Conservation (phyloP, 1,140 invertebrate species). For the Lasaia peninsularis region DNA sequence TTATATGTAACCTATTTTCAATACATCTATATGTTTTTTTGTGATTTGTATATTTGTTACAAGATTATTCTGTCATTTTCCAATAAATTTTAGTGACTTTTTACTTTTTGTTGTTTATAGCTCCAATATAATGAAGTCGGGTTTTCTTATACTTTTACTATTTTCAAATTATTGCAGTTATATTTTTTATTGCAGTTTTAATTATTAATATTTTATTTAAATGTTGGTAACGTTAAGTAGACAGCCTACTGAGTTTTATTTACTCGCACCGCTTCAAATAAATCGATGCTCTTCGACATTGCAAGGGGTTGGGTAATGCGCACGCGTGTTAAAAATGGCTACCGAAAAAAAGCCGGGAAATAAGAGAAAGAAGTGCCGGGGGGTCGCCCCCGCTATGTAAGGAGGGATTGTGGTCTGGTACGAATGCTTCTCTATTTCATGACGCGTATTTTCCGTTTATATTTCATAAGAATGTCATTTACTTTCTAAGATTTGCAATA, state of each 20-base stretch:
- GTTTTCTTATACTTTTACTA: too few species aligned
- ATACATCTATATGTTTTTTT: too few species aligned
- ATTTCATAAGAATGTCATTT: slow-evolving; percentile 3
- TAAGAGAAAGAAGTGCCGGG: slow-evolving; percentile 63
- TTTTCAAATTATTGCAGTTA: too few species aligned
- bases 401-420: slow-evolving; percentile 40
- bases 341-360: slow-evolving; percentile 63
- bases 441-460: not conserved
- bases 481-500: not conserved
- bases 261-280: slow-evolving; percentile 42
- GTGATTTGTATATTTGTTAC: too few species aligned
- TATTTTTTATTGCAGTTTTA: too few species aligned
- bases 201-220: not conserved
- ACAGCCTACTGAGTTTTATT: slow-evolving; percentile 44
- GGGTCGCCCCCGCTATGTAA: slow-evolving; percentile 45
- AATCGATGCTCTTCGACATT: slow-evolving; percentile 56
- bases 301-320: slow-evolving; percentile 35
- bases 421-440: slow-evolving; percentile 21
- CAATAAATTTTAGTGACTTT: too few species aligned
- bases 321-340: slow-evolving; percentile 69
- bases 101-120: too few species aligned
- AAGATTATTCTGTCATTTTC: too few species aligned
- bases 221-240: not conserved
- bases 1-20: too few species aligned
- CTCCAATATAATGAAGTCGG: too few species aligned